Percentiles rank a stretch among this genome's conserved stretches.
Conservation (phyloP, 1,140 invertebrate species). For the Caenorhabditis inopinata region DNA sequence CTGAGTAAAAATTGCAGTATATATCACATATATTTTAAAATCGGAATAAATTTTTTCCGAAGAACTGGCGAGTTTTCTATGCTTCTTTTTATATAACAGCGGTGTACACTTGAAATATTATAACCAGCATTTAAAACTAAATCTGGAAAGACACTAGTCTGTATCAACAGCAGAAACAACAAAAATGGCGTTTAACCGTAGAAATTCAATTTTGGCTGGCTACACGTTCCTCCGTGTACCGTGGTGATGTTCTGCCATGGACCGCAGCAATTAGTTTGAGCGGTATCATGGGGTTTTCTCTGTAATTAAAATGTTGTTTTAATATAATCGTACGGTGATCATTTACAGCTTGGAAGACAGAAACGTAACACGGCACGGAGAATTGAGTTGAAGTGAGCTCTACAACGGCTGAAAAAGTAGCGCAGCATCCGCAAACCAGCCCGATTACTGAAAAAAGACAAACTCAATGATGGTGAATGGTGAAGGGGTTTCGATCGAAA, state of each 20-base stretch:
- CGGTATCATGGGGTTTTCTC: too few species aligned
- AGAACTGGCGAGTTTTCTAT: too few species aligned
- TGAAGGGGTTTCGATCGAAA: too few species aligned
- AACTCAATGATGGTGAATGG: too few species aligned
- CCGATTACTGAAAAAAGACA: conserved; percentile 59
- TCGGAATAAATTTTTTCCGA: too few species aligned
- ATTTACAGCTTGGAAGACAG: conserved; percentile 50
- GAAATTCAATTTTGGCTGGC: conserved; percentile 45
- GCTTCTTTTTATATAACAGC: too few species aligned
- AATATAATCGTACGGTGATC: too few species aligned
- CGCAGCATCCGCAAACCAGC: conserved; percentile 55
- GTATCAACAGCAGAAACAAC: conserved; percentile 46
- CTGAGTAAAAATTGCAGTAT: too few species aligned
- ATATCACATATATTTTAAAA: too few species aligned
- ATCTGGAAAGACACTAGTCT: background rate
- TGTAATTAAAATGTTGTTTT: too few species aligned
- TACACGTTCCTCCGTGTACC: conserved; percentile 17
- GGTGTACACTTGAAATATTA: too few species aligned
- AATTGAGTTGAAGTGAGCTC: conserved; percentile 60
- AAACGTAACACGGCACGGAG: conserved; percentile 57
- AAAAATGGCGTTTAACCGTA: conserved; percentile 35
- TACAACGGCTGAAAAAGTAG: conserved; percentile 60
- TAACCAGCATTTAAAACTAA: too few species aligned
- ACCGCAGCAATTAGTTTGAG: conserved; percentile 58
- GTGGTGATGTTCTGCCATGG: conserved; percentile 53